Percentiles rank a stretch among this genome's conserved stretches.
These are phyloP conservation scores for Enteromius afrohamiltoni DNA, from an alignment of 2,797 vertebrate genomes.

Conservation along the genomic window DNA sequence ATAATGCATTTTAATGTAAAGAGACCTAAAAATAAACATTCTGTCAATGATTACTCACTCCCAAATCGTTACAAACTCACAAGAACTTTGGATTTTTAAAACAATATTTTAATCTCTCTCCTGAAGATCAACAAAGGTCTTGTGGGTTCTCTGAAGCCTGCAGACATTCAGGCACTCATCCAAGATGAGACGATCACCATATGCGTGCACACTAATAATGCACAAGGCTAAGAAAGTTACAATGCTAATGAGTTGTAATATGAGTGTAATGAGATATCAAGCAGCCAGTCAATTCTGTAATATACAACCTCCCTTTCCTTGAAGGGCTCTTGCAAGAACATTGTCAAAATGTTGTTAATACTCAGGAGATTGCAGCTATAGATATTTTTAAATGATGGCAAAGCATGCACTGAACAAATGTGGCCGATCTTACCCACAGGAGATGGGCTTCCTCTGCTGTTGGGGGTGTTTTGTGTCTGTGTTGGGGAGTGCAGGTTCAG, in stretches of 20 bases:
- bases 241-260: neutral
- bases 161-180: neutral
- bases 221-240: slow-evolving; percentile 3
- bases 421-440: slow-evolving; percentile 85
- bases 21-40: no score
- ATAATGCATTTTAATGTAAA: no score
- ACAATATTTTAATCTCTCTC: no score
- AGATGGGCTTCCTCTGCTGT: slow-evolving; percentile 88
- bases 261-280: slow-evolving; percentile 36
- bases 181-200: neutral
- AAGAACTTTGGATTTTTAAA: neutral
- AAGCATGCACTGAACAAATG: neutral
- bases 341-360: neutral
- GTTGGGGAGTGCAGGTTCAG: slow-evolving; percentile 75
- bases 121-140: no score
- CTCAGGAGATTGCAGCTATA: no score
- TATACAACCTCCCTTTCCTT: neutral
- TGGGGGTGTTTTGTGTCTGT: slow-evolving; percentile 83
- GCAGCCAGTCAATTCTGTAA: neutral
- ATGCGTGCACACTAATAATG: slow-evolving; percentile 44
- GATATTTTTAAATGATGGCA: neutral
- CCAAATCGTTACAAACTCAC: neutral
- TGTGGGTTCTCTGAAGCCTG: neutral
- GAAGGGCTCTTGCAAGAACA: neutral
- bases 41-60: neutral